Evolutionary conservation across 2,113 vertebrate genomes (phyloP), one percentile per base, ranked within the genome.

Genomic region (Athene noctua): DNA sequence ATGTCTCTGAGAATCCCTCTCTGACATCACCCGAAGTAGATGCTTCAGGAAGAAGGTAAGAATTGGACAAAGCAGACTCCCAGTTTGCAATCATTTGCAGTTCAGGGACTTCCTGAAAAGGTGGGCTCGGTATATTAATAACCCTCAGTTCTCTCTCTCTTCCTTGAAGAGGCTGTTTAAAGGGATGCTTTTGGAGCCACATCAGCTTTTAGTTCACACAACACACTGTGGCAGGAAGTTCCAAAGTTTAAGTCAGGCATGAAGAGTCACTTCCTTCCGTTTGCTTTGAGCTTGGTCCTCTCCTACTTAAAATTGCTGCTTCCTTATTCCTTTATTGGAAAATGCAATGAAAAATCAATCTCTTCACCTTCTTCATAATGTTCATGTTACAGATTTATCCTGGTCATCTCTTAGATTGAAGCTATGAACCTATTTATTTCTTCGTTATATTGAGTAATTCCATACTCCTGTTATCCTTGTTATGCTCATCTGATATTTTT

Each of bases 231-330:
- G 54, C 78, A 96, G 96, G 94, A 95, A 97, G 90, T 88, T 87
- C 93, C 49, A 91, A 90, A 93, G 81, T 93, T 96, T 91, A 96
- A 93, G 87, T 75, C 58, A 92, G 74, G 30, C 63, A 15, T 73
- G 54, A 85, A n/a, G 58, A 94, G 84, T 93, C 66, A 95, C 62
- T 96, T 97, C 87, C 93, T 96, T 95, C 92, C 11, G 0, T 82
- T 88, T 66, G 49, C 92, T 94, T 93, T 95, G 80, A 96, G 89
- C 52, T 94, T 51, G 36, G 36, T 77, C 62, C 66, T 94, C n/a
- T 77, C 74, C 57, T 82, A 65, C 40, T 84, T 72, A 49, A 90
- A 95, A 88, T 46, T 57, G 52, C 66, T 44, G 25, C 34, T 91
- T 92, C 58, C 78, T 90, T 75, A 74, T 63, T 84, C 30, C 62